These are phyloP conservation scores for Tangachromis dhanisi DNA, from an alignment of 2,113 vertebrate species.

Conservation along the genomic window DNA sequence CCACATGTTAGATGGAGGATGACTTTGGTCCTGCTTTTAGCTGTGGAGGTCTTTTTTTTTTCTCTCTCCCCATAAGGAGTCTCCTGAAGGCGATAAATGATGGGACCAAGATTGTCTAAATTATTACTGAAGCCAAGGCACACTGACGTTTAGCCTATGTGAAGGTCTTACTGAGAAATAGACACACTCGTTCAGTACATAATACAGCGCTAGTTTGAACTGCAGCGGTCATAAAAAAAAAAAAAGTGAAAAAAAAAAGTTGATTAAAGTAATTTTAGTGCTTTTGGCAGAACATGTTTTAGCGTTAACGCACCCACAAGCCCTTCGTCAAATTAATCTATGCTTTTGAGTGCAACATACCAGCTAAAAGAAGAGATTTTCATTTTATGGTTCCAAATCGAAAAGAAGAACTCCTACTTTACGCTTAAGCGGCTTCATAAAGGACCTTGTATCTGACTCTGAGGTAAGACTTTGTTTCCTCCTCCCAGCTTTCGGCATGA, in stretches of 20 bases:
- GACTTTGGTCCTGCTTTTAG: constrained; percentile 16
- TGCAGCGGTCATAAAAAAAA: background rate
- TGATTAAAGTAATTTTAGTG: background rate
- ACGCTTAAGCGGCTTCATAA: background rate
- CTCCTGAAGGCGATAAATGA: background rate
- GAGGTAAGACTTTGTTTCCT: constrained; percentile 31
- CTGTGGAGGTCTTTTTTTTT: background rate
- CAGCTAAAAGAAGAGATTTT: background rate
- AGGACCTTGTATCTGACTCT: background rate
- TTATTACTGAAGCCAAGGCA: constrained; percentile 54
- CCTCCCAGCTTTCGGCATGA: background rate
- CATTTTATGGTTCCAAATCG: background rate
- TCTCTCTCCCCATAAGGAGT: background rate
- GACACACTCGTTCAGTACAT: background rate
- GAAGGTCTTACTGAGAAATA: constrained; percentile 5
- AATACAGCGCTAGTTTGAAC: background rate
- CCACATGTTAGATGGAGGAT: background rate
- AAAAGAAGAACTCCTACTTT: background rate
- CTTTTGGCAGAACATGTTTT: constrained; percentile 17
- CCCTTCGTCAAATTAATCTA: background rate
- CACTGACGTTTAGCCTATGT: constrained; percentile 32
- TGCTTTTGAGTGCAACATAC: background rate
- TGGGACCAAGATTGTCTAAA: constrained; percentile 1
- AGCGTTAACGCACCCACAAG: background rate
- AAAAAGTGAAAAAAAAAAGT: accelerated